phyloP scores from a whole-genome alignment of 2,888 invertebrate species.

The Leucophora obtusa region DNA sequence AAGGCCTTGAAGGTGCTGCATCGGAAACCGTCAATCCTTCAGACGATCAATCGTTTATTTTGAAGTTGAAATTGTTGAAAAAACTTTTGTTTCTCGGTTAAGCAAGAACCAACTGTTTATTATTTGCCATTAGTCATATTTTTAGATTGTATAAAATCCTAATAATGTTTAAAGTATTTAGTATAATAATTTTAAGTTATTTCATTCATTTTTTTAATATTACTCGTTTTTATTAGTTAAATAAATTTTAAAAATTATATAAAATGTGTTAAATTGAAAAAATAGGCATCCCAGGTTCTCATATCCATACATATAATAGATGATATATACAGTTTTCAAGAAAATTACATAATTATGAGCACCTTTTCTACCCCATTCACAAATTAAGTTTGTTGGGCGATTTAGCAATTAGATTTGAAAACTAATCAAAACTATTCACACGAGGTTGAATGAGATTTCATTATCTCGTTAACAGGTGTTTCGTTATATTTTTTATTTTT shows the following conservation, averaged over 20 bases:
- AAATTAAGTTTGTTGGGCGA: too few species aligned
- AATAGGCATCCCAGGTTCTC: too few species aligned
- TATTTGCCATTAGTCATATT: neutral
- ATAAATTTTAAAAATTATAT: slow-evolving; percentile 17
- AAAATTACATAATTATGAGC: too few species aligned
- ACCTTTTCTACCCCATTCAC: too few species aligned
- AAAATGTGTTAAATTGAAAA: neutral
- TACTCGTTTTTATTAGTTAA: slow-evolving; percentile 30
- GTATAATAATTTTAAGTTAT: slow-evolving; percentile 19
- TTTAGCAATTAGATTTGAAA: too few species aligned
- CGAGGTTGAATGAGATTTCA: too few species aligned
- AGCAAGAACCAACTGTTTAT: neutral
- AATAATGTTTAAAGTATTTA: slow-evolving; percentile 26
- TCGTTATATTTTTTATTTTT: too few species aligned
- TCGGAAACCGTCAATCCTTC: slow-evolving; percentile 70
- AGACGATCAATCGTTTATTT: slow-evolving; percentile 72
- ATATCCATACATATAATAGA: too few species aligned
- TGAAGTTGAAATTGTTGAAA: slow-evolving; percentile 73
- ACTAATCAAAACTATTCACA: too few species aligned
- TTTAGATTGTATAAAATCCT: slow-evolving; percentile 5
- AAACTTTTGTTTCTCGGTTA: slow-evolving; percentile 73
- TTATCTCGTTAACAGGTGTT: too few species aligned
- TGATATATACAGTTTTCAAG: too few species aligned
- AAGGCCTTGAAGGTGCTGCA: slow-evolving; percentile 72
- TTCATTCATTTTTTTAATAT: slow-evolving; percentile 8